Conservation (phyloP, 2,888 invertebrate genomes). For the Caenorhabditis sp. region DNA sequence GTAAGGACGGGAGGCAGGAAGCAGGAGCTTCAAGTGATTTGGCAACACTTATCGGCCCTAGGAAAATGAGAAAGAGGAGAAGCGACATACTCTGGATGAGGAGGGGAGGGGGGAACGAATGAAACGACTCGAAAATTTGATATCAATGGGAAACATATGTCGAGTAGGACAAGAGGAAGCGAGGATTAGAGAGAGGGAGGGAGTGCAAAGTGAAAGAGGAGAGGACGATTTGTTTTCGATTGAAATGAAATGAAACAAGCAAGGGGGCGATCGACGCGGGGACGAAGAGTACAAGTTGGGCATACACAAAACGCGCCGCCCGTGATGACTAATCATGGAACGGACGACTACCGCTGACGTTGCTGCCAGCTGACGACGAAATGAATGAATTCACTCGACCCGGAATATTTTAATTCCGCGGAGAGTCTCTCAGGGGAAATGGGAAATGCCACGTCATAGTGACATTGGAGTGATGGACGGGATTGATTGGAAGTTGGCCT, state of each 20-base stretch:
- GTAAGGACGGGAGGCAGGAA: not conserved
- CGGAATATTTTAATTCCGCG: conserved; percentile 1
- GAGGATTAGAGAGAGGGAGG: conserved; percentile 34
- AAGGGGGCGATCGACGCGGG: no score
- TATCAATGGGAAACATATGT: conserved; percentile 64
- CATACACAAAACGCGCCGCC: conserved; percentile 14
- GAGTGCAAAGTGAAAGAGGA: not conserved
- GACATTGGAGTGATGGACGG: conserved; percentile 21
- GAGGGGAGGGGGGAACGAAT: conserved; percentile 6
- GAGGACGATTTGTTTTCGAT: conserved; percentile 44
- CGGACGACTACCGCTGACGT: not conserved
- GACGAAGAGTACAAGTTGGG: conserved; percentile 41
- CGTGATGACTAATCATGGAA: conserved; percentile 48
- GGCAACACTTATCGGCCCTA: conserved; percentile 54
- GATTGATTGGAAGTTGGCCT: conserved; percentile 2
- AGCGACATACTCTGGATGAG: not conserved
- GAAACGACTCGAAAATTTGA: conserved; percentile 58
- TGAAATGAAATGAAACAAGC: conserved; percentile 44
- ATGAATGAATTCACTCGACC: not conserved
- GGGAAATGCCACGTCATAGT: conserved; percentile 14
- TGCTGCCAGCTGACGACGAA: conserved; percentile 1
- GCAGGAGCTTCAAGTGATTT: conserved; percentile 53
- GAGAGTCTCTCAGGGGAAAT: not conserved
- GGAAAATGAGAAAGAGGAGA: conserved; percentile 18
- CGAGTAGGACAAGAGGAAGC: conserved; percentile 13